Evolutionary conservation across 1,140 invertebrate species (phyloP), one percentile per base, ranked within the genome.

Genomic region (Drosophila lacertosa): DNA sequence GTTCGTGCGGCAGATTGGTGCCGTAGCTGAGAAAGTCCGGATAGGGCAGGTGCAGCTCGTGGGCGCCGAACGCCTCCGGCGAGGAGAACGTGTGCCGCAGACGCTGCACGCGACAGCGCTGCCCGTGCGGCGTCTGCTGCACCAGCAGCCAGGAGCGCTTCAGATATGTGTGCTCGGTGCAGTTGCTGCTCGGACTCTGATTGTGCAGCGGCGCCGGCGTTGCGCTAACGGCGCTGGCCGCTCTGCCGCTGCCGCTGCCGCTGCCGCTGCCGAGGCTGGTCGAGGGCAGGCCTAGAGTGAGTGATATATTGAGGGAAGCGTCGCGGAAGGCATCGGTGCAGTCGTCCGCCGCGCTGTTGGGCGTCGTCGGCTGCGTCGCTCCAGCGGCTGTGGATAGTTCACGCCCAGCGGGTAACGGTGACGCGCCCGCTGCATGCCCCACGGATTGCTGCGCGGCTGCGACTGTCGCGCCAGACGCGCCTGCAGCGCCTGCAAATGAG

Each of bases 271-370:
- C 64, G 7, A 10, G 51, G 6, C 68, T 60, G 18, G 58, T 76
- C 32, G 74, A 62, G 45, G 89, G 83, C 47, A 91, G 58, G 4
- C 78, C 89, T 90, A 91, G 51, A 78, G 89, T 89, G 75, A 91
- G 84, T 69, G 90, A 91, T 79, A 91, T 91, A 77, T 89, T 86
- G 75, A 91, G 90, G 44, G 90, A 91, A 50, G 83, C 70, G 57
- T 88, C 68, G 35, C 69, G 73, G 16, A 72, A 69, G 66, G 74
- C 84, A 47, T 77, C 73, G 62, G 80, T 77, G 74, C 79, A 64
- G 44, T 77, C 74, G 66, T 89, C 77, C 60, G 79, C 51, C 70
- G 74, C 62, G 48, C 82, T 86, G 53, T 70, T 77, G 39, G 84
- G 73, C 63, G 80, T 80, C 62, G 64, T 64, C 37, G 65, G 50